These are phyloP conservation scores for Amphipoea oculea DNA, from an alignment of 2,888 invertebrate genomes.

Conservation along the genomic window DNA sequence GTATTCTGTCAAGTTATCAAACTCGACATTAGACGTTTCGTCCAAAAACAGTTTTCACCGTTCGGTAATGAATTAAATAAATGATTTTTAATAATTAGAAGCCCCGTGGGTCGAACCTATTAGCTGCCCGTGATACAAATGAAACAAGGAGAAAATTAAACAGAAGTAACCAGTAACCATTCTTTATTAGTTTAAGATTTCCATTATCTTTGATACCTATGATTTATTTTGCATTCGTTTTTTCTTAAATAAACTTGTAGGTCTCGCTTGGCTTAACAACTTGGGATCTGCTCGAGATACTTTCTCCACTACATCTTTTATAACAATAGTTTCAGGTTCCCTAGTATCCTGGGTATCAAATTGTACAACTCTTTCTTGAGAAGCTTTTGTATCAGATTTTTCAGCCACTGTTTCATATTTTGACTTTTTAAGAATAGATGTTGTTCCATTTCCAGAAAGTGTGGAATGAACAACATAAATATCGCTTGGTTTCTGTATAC, in stretches of 20 bases:
- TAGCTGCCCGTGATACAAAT: too few species aligned
- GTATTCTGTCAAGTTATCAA: constrained; percentile 36
- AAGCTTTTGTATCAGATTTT: background rate
- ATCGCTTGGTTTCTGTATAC: constrained; percentile 86
- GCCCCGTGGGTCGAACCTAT: too few species aligned
- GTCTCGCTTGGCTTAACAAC: constrained; percentile 72
- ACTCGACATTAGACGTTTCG: background rate
- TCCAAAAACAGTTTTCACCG: constrained; percentile 7
- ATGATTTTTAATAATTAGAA: background rate
- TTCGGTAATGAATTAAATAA: background rate
- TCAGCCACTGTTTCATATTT: constrained; percentile 71
- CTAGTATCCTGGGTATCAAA: constrained; percentile 31
- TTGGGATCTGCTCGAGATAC: constrained; percentile 63
- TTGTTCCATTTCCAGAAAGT: constrained; percentile 74
- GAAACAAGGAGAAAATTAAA: constrained; percentile 17
- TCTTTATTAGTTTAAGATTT: background rate
- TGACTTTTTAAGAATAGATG: constrained; percentile 84
- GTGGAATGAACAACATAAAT: constrained; percentile 80
- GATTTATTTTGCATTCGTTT: constrained; percentile 80
- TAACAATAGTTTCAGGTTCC: constrained; percentile 73
- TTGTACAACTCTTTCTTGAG: constrained; percentile 36
- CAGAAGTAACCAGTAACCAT: background rate
- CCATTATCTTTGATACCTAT: constrained; percentile 34
- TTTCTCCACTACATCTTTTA: constrained; percentile 83
- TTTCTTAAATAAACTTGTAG: constrained; percentile 85